phyloP scores from a whole-genome alignment of 1,140 invertebrate genomes.

The Hermetia illucens region DNA sequence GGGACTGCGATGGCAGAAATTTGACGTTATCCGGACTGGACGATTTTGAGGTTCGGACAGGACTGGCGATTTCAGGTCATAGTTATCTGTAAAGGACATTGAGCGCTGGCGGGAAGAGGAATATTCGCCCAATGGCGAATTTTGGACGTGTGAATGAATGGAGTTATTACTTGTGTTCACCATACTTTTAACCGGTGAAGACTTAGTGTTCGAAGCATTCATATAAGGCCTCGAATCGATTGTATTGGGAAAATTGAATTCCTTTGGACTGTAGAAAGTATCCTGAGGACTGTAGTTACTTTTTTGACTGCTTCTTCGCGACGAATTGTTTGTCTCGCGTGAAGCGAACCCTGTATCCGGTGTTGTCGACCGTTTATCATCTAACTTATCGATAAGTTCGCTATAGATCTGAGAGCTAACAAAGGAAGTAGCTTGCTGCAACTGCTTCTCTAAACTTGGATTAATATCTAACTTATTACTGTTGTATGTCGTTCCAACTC shows the following conservation, averaged over 20 bases:
- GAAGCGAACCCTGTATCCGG: slow-evolving; percentile 29
- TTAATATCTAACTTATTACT: slow-evolving; percentile 6
- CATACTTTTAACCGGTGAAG: slow-evolving; percentile 17
- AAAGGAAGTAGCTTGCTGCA: neutral
- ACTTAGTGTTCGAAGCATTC: neutral
- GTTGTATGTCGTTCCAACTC: slow-evolving; percentile 13
- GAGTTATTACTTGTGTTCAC: slow-evolving; percentile 17
- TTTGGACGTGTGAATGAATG: slow-evolving; percentile 13
- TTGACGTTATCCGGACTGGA: neutral
- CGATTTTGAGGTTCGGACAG: slow-evolving; percentile 15
- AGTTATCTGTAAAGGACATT: slow-evolving; percentile 29
- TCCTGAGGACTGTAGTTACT: slow-evolving; percentile 29
- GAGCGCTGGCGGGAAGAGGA: slow-evolving; percentile 19
- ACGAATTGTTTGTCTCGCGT: slow-evolving; percentile 26
- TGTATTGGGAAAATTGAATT: slow-evolving; percentile 14
- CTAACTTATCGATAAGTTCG: slow-evolving; percentile 3
- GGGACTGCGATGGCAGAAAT: neutral
- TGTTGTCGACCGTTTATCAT: slow-evolving; percentile 27
- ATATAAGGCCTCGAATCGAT: neutral
- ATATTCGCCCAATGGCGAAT: slow-evolving; percentile 1
- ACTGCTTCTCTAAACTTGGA: neutral
- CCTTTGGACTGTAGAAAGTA: slow-evolving; percentile 22
- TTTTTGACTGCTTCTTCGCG: slow-evolving; percentile 27
- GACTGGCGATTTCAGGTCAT: slow-evolving; percentile 25
- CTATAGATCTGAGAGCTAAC: neutral